Evolutionary conservation across 2,888 invertebrate genomes (phyloP), one percentile per base, ranked within the genome.

Genomic region (Synergus laeviventris): DNA sequence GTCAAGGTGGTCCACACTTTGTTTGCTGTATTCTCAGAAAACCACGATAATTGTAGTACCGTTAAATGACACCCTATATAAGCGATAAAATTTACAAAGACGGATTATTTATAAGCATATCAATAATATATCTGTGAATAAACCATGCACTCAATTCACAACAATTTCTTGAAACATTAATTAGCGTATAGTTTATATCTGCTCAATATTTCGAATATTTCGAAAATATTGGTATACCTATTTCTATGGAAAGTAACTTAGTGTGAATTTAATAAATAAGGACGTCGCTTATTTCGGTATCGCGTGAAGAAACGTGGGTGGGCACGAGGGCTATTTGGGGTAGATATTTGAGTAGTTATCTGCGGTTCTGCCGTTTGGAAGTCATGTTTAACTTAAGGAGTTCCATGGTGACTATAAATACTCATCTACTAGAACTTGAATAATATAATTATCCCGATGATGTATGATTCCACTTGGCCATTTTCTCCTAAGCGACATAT

Each of bases 371-470:
- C 73, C 60, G 61, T 78, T 78, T 78, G 74, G 74, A 42, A 73
- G 64, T 61, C 73, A 75, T 66, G 66, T 66, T 39, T 8, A 66
- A 42, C 75, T 38, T 56, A 60, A 60, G 38, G 14, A 64, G 45
- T 21, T 64, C 77, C n/a, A n/a, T 74, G 18, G 21, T 36, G 31
- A 73, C 77, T 80, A 80, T 77, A 80, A 76, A 80, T 80, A 80
- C 73, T 16, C 70, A 61, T 73, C 74, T 73, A 59, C 73, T 56
- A 73, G 42, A 75, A 49, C 76, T 73, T 66, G 79, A 78, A 81
- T 89, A 89, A 90, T 89, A 89, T 90, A 90, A 90, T 90, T 90
- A 90, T 89, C 89, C 85, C 81, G 81, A 84, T 89, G 90, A 90
- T 89, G 84, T 89, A 90, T 86, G 85, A 81, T 76, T 79, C 80